Conservation (phyloP, 2,113 vertebrate genomes). For the Oceanites oceanicus region DNA sequence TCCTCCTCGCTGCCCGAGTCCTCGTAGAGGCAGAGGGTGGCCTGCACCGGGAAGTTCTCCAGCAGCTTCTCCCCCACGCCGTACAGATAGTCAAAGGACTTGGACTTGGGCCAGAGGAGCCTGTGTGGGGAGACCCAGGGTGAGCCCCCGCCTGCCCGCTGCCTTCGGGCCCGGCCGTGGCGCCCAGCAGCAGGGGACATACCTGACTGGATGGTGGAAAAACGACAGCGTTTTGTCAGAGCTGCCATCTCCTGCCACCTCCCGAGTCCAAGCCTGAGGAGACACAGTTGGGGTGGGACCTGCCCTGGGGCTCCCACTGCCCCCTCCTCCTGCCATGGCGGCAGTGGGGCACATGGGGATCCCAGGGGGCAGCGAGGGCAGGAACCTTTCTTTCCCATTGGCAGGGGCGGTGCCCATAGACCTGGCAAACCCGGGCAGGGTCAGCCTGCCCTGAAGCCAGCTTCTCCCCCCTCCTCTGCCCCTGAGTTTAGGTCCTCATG, state of each 20-base stretch:
- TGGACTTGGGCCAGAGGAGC: conserved; percentile 85
- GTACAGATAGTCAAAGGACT: conserved; percentile 84
- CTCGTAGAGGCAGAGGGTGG: conserved; percentile 85
- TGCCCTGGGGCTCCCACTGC: neutral
- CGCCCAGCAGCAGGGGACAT: rapidly evolving
- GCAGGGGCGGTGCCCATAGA: too few relatives aligned
- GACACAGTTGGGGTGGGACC: neutral
- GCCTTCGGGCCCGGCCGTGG: rapidly evolving
- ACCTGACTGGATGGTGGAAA: conserved; percentile 52
- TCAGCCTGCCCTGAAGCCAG: neutral
- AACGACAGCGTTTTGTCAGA: neutral
- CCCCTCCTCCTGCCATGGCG: rapidly evolving
- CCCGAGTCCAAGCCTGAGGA: neutral
- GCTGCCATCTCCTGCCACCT: neutral
- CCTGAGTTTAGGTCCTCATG: too few relatives aligned
- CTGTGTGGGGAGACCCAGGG: conserved; percentile 39
- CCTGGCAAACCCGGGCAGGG: neutral
- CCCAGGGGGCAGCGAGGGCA: neutral
- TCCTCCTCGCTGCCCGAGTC: conserved; percentile 75
- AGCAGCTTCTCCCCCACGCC: conserved; percentile 79
- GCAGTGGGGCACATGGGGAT: rapidly evolving
- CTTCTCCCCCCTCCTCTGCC: neutral
- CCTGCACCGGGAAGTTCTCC: conserved; percentile 83
- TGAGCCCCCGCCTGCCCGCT: neutral
- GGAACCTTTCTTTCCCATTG: too few relatives aligned